These are phyloP conservation scores for Hippocampus mohnikei DNA, from an alignment of 2,113 vertebrate species.

Conservation along the genomic window DNA sequence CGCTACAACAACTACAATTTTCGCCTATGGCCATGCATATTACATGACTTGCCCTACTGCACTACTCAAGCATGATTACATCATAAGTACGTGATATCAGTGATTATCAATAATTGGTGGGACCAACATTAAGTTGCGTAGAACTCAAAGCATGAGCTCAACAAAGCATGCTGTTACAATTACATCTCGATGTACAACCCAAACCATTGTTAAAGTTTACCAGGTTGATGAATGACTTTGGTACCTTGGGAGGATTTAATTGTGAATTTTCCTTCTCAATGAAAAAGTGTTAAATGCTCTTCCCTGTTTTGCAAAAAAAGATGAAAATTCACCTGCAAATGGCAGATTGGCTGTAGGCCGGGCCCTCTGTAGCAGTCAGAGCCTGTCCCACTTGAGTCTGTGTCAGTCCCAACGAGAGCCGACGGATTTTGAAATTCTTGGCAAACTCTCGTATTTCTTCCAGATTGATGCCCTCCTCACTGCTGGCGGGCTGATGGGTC, in stretches of 20 bases:
- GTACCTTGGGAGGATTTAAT: background rate
- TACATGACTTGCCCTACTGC: too few relatives aligned
- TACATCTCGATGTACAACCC: background rate
- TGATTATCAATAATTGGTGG: too few relatives aligned
- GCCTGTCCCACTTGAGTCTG: slow-evolving; percentile 97
- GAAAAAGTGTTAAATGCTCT: background rate
- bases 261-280: background rate
- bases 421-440: slow-evolving; percentile 96
- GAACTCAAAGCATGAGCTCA: background rate
- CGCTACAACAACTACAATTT: too few relatives aligned
- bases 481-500: slow-evolving; percentile 72
- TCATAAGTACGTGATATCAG: too few relatives aligned
- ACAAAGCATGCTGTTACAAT: background rate
- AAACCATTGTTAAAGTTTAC: background rate
- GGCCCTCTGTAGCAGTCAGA: slow-evolving; percentile 90
- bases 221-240: background rate
- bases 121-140: too few relatives aligned
- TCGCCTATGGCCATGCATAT: too few relatives aligned
- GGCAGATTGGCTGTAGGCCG: slow-evolving; percentile 95
- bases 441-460: slow-evolving; percentile 97
- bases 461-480: slow-evolving; percentile 91
- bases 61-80: too few relatives aligned
- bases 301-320: background rate
- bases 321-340: slow-evolving; percentile 83
- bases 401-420: slow-evolving; percentile 88